Evolutionary conservation across 2,888 invertebrate species (phyloP).

Genomic region (Adelognathus sp.): DNA sequence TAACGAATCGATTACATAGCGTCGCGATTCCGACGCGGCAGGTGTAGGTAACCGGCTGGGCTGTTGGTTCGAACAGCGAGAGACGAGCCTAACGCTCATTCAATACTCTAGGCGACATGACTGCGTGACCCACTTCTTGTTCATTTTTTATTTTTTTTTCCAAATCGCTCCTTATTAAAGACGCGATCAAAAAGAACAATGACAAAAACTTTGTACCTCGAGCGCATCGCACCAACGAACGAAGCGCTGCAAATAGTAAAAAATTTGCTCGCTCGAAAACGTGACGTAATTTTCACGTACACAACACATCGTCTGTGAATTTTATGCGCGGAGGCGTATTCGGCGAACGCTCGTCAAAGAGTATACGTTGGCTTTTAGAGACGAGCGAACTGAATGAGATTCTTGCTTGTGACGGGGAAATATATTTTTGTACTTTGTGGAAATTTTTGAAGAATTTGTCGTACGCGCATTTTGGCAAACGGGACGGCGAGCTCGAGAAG

Average conservation of each 20-base stretch:
- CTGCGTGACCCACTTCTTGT: conserved; percentile 27
- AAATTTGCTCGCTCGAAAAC: not conserved
- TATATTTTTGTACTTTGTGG: conserved; percentile 31
- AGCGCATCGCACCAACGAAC: not conserved
- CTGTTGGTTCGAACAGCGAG: not conserved
- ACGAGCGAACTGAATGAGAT: not conserved
- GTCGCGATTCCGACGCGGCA: not conserved
- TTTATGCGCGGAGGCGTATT: not conserved
- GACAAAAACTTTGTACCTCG: conserved; percentile 2
- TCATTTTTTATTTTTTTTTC: not conserved
- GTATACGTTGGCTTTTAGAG: not conserved
- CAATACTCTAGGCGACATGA: conserved; percentile 13
- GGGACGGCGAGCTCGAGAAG: not conserved
- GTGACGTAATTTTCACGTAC: not conserved
- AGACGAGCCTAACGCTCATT: conserved; percentile 20
- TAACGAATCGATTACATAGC: conserved; percentile 24
- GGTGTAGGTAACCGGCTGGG: not conserved
- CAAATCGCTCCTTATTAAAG: not conserved
- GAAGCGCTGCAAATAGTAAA: not conserved
- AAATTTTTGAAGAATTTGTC: not conserved
- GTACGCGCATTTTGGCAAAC: conserved; percentile 29
- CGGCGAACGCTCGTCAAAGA: not conserved
- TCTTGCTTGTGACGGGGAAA: conserved; percentile 20
- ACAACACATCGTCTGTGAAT: not conserved
- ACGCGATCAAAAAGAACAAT: not conserved